Base-by-base conservation (phyloP, 2,888 invertebrate species). In the Amiota minor region DNA sequence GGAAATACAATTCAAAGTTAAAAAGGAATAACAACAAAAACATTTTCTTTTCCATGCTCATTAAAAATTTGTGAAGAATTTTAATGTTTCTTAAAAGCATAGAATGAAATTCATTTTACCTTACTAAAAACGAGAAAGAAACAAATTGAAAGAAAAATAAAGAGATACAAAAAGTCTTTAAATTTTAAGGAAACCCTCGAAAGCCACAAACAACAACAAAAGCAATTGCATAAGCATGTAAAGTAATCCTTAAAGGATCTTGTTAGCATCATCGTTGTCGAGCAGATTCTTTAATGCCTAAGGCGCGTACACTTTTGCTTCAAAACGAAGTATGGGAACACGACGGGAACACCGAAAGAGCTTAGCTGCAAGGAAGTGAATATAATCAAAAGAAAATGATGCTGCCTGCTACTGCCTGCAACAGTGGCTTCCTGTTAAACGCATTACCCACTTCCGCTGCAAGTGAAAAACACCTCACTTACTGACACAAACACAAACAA, bases 371-470 rank as follows among this genome's bases (percentile, higher is more conserved):
- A 35, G 35, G 35, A 35, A 35, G 35, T 35, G 2, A 35, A 35
- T 6, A 35, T 35, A 35, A 35, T 3, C 35, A 35, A 35, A 35
- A 35, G 35, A 35, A 35, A 35, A 35, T 35, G 35, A 35, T 35
- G 35, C 3, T 23, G 23, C 23, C 23, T 2, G 23, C 23, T 23
- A 23, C 35, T 35, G 35, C 35, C 35, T 35, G 35, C 35, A 35
- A 35, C 6, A 53, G n/a, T n/a, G 45, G 35, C 35, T 62, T 62
- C 16, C 62, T 62, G 62, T 45, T 14, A 11, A 62, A 18, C 59
- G 59, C 59, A 23, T 59, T 18, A 59, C 59, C 18, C 12, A 59
- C 35, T 62, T 62, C 62, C 62, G 62, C 45, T 62, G 62, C 45
- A 62, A 45, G 35, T 10, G 45, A 14, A 62, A n/a, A 59, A 11